phyloP scores from a whole-genome alignment of 1,140 invertebrate species.

The Lineus longissimus region DNA sequence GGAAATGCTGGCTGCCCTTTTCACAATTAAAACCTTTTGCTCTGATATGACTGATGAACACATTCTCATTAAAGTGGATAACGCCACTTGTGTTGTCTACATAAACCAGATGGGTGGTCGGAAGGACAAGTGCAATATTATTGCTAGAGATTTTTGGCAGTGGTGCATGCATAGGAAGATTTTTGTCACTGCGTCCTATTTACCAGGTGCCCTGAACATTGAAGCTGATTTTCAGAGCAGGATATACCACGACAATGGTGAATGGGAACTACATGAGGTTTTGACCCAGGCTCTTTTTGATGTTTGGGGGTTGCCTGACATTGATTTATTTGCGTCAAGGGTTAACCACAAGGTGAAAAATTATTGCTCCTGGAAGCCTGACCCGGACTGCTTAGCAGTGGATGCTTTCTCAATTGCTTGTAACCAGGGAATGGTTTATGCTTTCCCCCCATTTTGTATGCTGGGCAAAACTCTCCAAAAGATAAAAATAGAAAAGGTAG shows the following conservation, averaged over 20 bases:
- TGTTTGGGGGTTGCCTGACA: neutral
- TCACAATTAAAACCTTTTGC: conserved; percentile 6
- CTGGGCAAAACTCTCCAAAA: neutral
- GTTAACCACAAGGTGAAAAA: conserved; percentile 14
- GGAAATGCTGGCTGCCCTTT: conserved; percentile 11
- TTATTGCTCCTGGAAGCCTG: conserved; percentile 17
- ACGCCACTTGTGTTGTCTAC: conserved; percentile 10
- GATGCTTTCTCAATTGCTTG: neutral
- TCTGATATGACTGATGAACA: conserved; percentile 2
- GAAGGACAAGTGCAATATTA: neutral
- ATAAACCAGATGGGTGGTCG: conserved; percentile 17
- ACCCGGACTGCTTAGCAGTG: neutral
- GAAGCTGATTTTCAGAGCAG: conserved; percentile 20
- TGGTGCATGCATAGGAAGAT: conserved; percentile 20
- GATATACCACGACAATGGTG: conserved; percentile 17
- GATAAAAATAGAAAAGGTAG: neutral
- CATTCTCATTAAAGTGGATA: conserved; percentile 13
- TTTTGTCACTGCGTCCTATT: conserved; percentile 14
- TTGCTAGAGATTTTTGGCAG: conserved; percentile 8
- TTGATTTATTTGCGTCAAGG: conserved; percentile 26
- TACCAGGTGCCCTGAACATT: conserved; percentile 20
- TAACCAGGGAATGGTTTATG: neutral
- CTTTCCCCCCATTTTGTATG: neutral
- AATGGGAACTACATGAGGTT: conserved; percentile 17
- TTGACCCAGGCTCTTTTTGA: conserved; percentile 8